These are phyloP conservation scores for Spinibarbus caldwelli DNA, from an alignment of 2,797 vertebrate genomes.

Conservation along the genomic window DNA sequence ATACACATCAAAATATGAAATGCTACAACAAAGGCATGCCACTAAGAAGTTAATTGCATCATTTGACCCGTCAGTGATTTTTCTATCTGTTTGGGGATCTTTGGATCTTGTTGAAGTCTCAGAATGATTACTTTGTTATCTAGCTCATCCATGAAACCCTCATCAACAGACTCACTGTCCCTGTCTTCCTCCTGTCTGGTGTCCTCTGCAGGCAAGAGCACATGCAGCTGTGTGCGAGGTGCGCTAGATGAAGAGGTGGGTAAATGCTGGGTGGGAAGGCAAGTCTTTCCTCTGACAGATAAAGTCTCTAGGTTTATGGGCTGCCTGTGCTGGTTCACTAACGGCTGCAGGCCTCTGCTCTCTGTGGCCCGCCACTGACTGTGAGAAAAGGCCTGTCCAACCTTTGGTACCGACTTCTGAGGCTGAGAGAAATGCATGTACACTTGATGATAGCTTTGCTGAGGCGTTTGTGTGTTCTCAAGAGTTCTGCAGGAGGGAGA, in stretches of 20 bases:
- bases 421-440: slow-evolving; percentile 78
- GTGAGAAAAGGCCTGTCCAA: slow-evolving; percentile 50
- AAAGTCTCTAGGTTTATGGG: slow-evolving; percentile 61
- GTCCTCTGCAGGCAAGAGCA: slow-evolving; percentile 77
- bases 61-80: background rate
- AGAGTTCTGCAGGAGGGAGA: slow-evolving; percentile 46
- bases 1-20: background rate
- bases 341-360: slow-evolving; percentile 43
- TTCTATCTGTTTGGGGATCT: slow-evolving; percentile 46
- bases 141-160: slow-evolving; percentile 80
- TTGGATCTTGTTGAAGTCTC: slow-evolving; percentile 62
- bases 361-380: slow-evolving; percentile 27
- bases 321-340: slow-evolving; percentile 19
- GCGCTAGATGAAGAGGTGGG: slow-evolving; percentile 11
- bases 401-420: slow-evolving; percentile 67
- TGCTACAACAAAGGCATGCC: background rate
- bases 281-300: slow-evolving; percentile 73
- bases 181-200: slow-evolving; percentile 59
- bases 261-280: slow-evolving; percentile 60
- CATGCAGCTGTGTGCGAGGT: slow-evolving; percentile 75
- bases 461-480: background rate
- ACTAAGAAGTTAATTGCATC: background rate
- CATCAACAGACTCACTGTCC: slow-evolving; percentile 75
- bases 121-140: slow-evolving; percentile 69
- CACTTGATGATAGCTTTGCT: slow-evolving; percentile 52